Percentiles rank a stretch among this genome's conserved stretches.
Evolutionary conservation across 2,797 vertebrate species (phyloP).

Genomic region (Cryptoprocta ferox): DNA sequence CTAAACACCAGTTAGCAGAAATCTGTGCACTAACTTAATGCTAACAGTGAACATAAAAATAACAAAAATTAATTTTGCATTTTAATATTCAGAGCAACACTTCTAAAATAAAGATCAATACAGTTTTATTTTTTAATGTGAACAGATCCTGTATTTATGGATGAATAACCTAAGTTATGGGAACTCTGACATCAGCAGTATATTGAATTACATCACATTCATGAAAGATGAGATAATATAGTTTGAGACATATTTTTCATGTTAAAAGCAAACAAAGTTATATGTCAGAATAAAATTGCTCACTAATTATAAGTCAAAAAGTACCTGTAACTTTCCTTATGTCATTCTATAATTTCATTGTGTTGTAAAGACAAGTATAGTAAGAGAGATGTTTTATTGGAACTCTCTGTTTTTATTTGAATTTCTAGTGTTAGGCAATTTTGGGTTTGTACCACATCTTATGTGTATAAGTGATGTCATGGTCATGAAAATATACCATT

Average conservation of each 20-base stretch:
- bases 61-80: not conserved
- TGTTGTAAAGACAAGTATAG: slow-evolving; percentile 24
- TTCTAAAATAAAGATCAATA: not conserved
- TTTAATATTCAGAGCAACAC: not conserved
- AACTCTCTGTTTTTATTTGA: slow-evolving; percentile 5
- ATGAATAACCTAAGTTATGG: not conserved
- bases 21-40: not conserved
- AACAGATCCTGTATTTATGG: not conserved
- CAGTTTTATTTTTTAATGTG: not conserved
- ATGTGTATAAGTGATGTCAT: not conserved
- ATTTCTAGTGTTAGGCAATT: not conserved
- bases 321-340: slow-evolving; percentile 54
- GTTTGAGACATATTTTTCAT: slow-evolving; percentile 11
- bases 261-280: slow-evolving; percentile 16
- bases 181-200: not conserved
- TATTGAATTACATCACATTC: not conserved
- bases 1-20: not conserved
- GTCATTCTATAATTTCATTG: slow-evolving; percentile 59
- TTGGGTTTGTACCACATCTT: not conserved
- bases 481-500: not conserved
- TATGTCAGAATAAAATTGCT: slow-evolving; percentile 3
- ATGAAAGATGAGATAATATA: not conserved
- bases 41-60: not conserved
- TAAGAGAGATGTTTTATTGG: slow-evolving; percentile 35
- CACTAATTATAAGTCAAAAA: slow-evolving; percentile 70